Conservation (phyloP, 2,113 vertebrate species). For the Rostratula benghalensis region DNA sequence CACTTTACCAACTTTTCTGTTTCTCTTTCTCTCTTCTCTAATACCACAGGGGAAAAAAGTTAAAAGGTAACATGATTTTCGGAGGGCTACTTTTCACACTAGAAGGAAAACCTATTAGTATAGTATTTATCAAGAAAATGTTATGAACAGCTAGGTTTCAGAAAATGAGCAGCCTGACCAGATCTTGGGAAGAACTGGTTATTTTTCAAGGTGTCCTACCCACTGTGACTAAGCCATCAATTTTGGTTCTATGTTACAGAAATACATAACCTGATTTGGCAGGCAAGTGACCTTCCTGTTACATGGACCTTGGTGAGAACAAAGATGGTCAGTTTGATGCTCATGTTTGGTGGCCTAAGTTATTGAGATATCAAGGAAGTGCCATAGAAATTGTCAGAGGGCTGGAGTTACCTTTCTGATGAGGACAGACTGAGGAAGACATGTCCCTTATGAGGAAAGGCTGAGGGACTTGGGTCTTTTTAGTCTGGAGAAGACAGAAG, state of each 20-base stretch:
- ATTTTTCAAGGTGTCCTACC: not conserved
- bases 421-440: not conserved
- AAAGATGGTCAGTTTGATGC: rapidly evolving
- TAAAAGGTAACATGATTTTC: not conserved
- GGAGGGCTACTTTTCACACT: not conserved
- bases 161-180: not conserved
- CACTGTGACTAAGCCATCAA: not conserved
- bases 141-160: not conserved
- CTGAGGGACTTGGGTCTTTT: not conserved
- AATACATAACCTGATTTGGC: not conserved
- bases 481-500: not conserved
- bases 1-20: not conserved
- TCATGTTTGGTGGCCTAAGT: not conserved
- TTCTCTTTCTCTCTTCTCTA: not conserved
- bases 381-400: not conserved
- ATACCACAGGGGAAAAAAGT: rapidly evolving
- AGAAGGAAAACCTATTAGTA: not conserved
- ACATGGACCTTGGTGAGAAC: too few species aligned
- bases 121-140: not conserved
- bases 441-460: too few species aligned
- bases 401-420: not conserved
- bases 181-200: not conserved
- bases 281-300: not conserved
- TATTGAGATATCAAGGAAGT: not conserved
- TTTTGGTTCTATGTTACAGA: not conserved